Evolutionary conservation across 2,797 vertebrate genomes (phyloP).

Genomic region (Oophaga sylvatica): DNA sequence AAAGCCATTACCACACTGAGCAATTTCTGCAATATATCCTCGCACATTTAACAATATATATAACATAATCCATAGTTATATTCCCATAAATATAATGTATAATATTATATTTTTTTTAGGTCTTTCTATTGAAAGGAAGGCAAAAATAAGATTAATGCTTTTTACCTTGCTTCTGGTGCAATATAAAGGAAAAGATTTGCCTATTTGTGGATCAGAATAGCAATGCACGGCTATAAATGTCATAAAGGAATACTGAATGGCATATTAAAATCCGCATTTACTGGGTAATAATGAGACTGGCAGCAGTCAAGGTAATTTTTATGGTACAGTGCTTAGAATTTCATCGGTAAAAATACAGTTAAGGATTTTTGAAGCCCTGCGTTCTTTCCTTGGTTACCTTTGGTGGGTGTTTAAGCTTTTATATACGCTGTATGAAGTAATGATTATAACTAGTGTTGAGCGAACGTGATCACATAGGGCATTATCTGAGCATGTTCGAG

Average conservation of each 20-base stretch:
- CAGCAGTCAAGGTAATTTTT: slow-evolving; percentile 56
- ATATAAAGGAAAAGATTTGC: slow-evolving; percentile 36
- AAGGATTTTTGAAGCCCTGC: slow-evolving; percentile 30
- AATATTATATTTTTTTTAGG: background rate
- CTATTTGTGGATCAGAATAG: slow-evolving; percentile 21
- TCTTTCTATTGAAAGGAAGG: slow-evolving; percentile 14
- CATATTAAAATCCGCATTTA: slow-evolving; percentile 48
- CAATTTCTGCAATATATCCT: slow-evolving; percentile 32
- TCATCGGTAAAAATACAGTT: slow-evolving; percentile 42
- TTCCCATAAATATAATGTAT: slow-evolving; percentile 39
- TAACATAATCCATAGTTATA: slow-evolving; percentile 44
- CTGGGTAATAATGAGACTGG: slow-evolving; percentile 43
- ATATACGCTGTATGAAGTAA: slow-evolving; percentile 23
- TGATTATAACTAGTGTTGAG: no score
- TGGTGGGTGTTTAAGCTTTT: background rate
- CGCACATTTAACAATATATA: slow-evolving; percentile 37
- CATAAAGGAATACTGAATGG: slow-evolving; percentile 51
- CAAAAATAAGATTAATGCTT: slow-evolving; percentile 25
- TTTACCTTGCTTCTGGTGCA: slow-evolving; percentile 6
- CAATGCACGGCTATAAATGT: slow-evolving; percentile 39
- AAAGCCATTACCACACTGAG: slow-evolving; percentile 6
- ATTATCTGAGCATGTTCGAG: no score
- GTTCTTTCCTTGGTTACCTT: slow-evolving; percentile 6
- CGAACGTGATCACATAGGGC: no score
- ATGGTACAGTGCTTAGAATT: slow-evolving; percentile 19